These are phyloP conservation scores for Melipona quadrifasciata DNA, from an alignment of 1,140 invertebrate genomes.

Conservation along the genomic window DNA sequence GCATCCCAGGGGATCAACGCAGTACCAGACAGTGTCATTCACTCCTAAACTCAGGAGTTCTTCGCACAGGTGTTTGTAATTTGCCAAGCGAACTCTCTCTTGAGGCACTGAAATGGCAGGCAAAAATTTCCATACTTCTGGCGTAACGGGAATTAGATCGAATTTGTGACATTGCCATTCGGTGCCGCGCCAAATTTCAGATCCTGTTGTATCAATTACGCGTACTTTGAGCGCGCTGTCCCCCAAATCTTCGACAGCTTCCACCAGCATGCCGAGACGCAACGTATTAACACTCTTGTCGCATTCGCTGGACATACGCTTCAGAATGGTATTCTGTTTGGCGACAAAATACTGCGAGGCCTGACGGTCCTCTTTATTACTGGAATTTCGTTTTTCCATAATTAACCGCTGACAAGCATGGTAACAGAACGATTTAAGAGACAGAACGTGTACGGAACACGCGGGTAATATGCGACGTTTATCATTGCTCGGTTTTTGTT, in stretches of 20 bases:
- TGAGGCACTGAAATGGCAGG: slow-evolving; percentile 79
- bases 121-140: slow-evolving; percentile 81
- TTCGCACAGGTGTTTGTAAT: slow-evolving; percentile 77
- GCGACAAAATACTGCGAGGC: slow-evolving; percentile 66
- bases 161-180: slow-evolving; percentile 74
- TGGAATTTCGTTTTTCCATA: slow-evolving; percentile 53
- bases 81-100: slow-evolving; percentile 81
- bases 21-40: slow-evolving; percentile 71
- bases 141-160: slow-evolving; percentile 72
- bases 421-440: background rate
- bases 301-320: slow-evolving; percentile 66
- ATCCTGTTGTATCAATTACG: slow-evolving; percentile 61
- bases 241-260: slow-evolving; percentile 64
- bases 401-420: slow-evolving; percentile 27
- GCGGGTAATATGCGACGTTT: slow-evolving; percentile 12
- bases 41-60: slow-evolving; percentile 76
- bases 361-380: slow-evolving; percentile 47
- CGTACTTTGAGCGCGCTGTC: slow-evolving; percentile 62
- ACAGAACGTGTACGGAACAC: background rate
- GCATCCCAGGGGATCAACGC: slow-evolving; percentile 38
- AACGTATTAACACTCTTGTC: slow-evolving; percentile 66
- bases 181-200: slow-evolving; percentile 70
- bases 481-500: background rate
- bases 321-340: slow-evolving; percentile 67
- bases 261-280: slow-evolving; percentile 70